A percentile compares a stretch with the other conserved stretches of the same genome.
Conservation (phyloP, 2,888 invertebrate species). For the Caenorhabditis macrosperma region DNA sequence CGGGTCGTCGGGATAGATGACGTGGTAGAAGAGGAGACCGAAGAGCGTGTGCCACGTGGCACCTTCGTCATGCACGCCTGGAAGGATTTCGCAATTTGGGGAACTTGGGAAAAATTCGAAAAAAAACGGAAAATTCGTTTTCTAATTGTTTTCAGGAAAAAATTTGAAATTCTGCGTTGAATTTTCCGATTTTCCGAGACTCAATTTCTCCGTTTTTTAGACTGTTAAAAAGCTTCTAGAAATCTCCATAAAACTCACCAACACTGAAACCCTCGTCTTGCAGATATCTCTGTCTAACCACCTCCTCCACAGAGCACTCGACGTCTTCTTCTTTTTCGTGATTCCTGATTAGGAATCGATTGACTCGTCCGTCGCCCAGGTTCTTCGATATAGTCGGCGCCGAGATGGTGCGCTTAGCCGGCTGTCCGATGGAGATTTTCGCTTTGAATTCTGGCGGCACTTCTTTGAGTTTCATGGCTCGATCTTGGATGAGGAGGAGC, state of each 20-base stretch:
- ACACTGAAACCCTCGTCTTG: slow-evolving; percentile 61
- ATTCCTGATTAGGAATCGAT: slow-evolving; percentile 66
- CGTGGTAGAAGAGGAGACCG: slow-evolving; percentile 71
- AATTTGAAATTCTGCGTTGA: neutral
- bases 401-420: slow-evolving; percentile 59
- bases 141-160: neutral
- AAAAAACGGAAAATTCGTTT: neutral
- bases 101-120: neutral
- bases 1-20: slow-evolving; percentile 61
- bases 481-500: slow-evolving; percentile 67
- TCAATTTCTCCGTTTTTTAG: neutral
- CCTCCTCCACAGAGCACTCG: slow-evolving; percentile 70
- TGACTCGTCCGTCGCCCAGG: slow-evolving; percentile 71
- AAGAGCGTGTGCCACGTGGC: slow-evolving; percentile 72
- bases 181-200: neutral
- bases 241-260: slow-evolving; percentile 50
- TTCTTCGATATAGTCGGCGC: slow-evolving; percentile 66
- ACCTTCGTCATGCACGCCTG: slow-evolving; percentile 72
- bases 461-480: slow-evolving; percentile 53
- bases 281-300: slow-evolving; percentile 69
- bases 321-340: slow-evolving; percentile 43
- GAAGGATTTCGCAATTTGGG: neutral
- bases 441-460: slow-evolving; percentile 13
- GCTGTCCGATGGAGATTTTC: slow-evolving; percentile 34
- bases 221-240: neutral